Base-by-base conservation (phyloP, 2,113 vertebrate species). In the Odontesthes bonariensis region DNA sequence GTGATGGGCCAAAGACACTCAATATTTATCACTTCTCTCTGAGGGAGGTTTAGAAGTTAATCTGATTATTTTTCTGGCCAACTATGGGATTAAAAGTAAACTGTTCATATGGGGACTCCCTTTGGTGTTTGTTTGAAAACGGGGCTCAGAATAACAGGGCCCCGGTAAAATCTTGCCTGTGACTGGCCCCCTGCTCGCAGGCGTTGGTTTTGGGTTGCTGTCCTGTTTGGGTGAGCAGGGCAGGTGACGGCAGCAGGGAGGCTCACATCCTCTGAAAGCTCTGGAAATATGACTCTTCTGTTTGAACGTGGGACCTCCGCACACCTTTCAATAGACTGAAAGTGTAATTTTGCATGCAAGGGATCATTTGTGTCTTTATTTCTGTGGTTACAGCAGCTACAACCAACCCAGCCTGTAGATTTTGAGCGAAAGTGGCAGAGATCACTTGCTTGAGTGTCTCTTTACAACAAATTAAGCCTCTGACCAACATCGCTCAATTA, bases 141-240 rank as follows among this genome's bases (percentile, higher is more conserved):
- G 13, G 40, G 61, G 33, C 53, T 57, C 44, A 63, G 73, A 68
- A 33, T 52, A 60, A 86, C 89, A 83, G 91, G 55, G 19, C 42
- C 13, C 44, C 12, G 44, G 44, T 17, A 47, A 47, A 47, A 49
- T 49, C 6, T n/a, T 49, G 46, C 90, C 90, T 57, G 35, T 79
- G 82, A 78, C 65, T 4, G 40, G 16, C 58, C 49, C 47, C 32
- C 61, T 46, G 74, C 73, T 80, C 27, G 11, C 52, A 77, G 67
- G 85, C 80, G 71, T 81, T 70, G 79, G 78, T 84, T 85, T 55
- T 92, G 92, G 89, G 87, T 92, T 90, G 86, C 77, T 70, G 9
- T 51, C 73, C 32, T 79, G 76, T 79, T 77, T 70, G 60, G 77
- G 59, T 58, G 56, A 71, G 44, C 22, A 52, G 73, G 75, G 75